Evolutionary conservation across 2,113 vertebrate genomes (phyloP).

Genomic region (Leiothrix lutea): DNA sequence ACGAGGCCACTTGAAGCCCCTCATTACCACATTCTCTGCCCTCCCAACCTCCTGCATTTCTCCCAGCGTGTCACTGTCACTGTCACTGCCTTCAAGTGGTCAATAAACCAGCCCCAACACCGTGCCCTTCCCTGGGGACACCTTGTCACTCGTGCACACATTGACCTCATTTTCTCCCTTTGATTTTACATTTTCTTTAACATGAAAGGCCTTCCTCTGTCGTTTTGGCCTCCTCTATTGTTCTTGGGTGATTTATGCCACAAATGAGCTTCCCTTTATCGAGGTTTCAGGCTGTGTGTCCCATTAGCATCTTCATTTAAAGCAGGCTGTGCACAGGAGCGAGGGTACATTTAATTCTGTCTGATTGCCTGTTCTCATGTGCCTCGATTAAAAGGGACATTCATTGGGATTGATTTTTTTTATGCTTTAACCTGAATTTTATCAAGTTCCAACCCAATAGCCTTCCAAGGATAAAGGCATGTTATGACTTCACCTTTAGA

Average conservation of each 20-base stretch:
- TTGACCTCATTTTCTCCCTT: conserved; percentile 14
- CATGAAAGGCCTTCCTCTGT: neutral
- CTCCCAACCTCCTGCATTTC: neutral
- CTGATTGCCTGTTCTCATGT: neutral
- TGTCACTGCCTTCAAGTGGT: conserved; percentile 10
- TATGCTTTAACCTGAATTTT: neutral
- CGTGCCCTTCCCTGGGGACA: neutral
- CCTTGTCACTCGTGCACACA: conserved; percentile 14
- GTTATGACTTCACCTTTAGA: neutral
- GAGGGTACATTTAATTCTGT: neutral
- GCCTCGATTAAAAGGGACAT: neutral
- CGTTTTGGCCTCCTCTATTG: neutral
- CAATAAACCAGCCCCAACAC: neutral
- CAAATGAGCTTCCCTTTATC: neutral
- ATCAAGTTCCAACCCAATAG: neutral
- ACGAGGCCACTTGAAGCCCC: neutral
- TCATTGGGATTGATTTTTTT: neutral
- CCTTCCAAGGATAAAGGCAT: neutral
- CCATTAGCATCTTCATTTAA: conserved; percentile 8
- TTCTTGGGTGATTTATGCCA: conserved; percentile 7
- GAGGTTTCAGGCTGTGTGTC: neutral
- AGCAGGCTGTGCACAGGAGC: neutral
- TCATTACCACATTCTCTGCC: neutral
- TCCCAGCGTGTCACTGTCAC: neutral
- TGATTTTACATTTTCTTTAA: conserved; percentile 40